A percentile compares a stretch with the other conserved stretches of the same genome.
These are phyloP conservation scores for Astreopora myriophthalma DNA, from an alignment of 64 coral and sea anemone genomes.

Conservation along the genomic window DNA sequence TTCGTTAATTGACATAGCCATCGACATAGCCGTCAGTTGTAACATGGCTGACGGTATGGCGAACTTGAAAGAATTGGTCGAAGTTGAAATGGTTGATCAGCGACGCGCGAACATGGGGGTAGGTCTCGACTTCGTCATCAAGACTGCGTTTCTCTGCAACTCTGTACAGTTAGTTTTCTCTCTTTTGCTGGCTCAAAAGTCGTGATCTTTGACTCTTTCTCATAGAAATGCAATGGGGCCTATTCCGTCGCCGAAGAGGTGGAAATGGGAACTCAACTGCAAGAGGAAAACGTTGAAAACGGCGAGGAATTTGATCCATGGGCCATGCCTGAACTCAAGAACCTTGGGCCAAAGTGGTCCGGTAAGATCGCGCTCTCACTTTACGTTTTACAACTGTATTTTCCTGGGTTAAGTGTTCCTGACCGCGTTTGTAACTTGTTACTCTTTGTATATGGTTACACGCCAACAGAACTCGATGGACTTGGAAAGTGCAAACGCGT, in stretches of 20 bases:
- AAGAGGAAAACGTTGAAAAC: neutral
- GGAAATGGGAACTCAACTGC: neutral
- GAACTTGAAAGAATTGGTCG: neutral
- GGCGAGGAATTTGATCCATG: slow-evolving; percentile 88
- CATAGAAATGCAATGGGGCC: neutral
- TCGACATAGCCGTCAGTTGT: neutral
- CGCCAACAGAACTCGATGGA: slow-evolving; percentile 70
- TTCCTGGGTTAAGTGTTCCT: neutral
- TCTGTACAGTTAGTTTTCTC: neutral
- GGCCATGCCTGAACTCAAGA: slow-evolving; percentile 87
- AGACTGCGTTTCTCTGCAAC: neutral
- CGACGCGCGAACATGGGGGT: neutral
- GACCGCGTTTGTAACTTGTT: no score
- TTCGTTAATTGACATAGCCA: neutral
- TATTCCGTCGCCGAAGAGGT: neutral
- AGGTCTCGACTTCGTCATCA: neutral
- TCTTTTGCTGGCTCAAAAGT: no score
- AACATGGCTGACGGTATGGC: neutral
- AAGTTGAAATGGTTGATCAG: neutral
- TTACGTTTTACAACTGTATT: neutral
- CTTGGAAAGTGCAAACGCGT: slow-evolving; percentile 67
- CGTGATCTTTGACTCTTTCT: neutral
- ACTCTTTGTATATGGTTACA: neutral
- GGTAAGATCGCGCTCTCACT: slow-evolving; percentile 39
- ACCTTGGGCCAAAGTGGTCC: slow-evolving; percentile 80